Evolutionary conservation across 2,888 invertebrate species (phyloP), one percentile per base, ranked within the genome.

Genomic region (Pseudanteris insignis): DNA sequence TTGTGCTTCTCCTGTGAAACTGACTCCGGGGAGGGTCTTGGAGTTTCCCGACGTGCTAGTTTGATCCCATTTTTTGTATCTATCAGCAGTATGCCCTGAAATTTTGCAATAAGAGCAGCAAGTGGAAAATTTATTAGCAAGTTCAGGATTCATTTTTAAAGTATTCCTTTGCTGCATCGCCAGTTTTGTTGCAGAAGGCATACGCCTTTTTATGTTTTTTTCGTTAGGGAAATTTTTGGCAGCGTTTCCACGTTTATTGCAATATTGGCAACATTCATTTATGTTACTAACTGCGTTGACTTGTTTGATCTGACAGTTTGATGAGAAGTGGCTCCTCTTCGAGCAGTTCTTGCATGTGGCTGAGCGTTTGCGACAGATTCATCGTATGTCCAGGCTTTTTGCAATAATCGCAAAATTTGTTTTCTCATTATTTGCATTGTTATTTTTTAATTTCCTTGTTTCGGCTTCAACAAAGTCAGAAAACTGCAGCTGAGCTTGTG

Each of bases 111-210:
- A 38, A 6, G 38, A 9, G 13, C n/a, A n/a, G n/a, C 38, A 38
- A 6, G 28, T 15, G 2, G 38, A 15, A 1, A 14, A 8, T 4
- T 14, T 38, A 14, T 26, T 12, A n/a, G 37, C 37, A 25, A 37
- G 13, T 7, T 37, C 11, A 7, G 38, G 28, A 21, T 38, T 28
- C n/a, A 28, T 8, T 28, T n/a, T 14, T 26, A 6, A 38, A 38
- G 9, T 26, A 38, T 1, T 38, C 6, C 8, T 9, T 2, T 14
- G 38, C 37, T 2, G 1, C 6, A 6, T 38, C 26, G 2, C 38
- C 38, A 2, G 2, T 1, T 10, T 26, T 38, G 1, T 38, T 26
- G 6, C 38, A 38, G 26, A 14, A 38, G 15, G 10, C 21, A 11
- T 30, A 11, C 15, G 8, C 2, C 2, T 11, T 9, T 30, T 9